Conservation (phyloP, 2,113 vertebrate genomes). For the Pelmatolapia mariae region DNA sequence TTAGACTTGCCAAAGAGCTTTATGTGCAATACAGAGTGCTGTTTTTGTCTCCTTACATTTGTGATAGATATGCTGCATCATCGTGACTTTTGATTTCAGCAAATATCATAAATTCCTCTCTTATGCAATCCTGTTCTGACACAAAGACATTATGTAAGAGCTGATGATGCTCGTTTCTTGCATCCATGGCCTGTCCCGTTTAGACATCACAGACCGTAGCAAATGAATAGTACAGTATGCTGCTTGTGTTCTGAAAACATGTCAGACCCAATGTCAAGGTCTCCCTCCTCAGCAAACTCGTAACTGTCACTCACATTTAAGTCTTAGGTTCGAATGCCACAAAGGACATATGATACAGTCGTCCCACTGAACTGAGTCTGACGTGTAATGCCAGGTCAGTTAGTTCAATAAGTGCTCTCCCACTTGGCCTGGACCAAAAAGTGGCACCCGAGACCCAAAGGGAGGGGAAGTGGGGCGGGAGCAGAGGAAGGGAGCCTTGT, state of each 20-base stretch:
- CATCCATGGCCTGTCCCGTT: slow-evolving; percentile 5
- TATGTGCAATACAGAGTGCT: neutral
- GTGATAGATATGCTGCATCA: slow-evolving; percentile 11
- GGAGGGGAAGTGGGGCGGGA: neutral
- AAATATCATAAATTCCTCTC: slow-evolving; percentile 20
- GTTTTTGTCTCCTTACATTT: neutral
- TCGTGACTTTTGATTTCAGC: slow-evolving; percentile 13
- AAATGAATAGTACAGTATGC: neutral
- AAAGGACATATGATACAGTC: slow-evolving; percentile 36
- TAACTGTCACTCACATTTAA: slow-evolving; percentile 35
- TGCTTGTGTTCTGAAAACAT: slow-evolving; percentile 25
- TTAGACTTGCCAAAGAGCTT: neutral
- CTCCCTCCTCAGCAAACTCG: slow-evolving; percentile 21
- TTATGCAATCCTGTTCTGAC: slow-evolving; percentile 31
- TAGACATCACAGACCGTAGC: slow-evolving; percentile 16
- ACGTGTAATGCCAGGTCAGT: slow-evolving; percentile 34
- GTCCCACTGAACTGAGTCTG: slow-evolving; percentile 44
- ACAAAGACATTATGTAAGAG: slow-evolving; percentile 34
- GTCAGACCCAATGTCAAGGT: slow-evolving; percentile 51
- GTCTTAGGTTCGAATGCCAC: neutral
- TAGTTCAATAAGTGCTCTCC: slow-evolving; percentile 17
- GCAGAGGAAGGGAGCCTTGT: neutral
- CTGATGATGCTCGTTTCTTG: neutral
- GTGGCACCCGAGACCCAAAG: slow-evolving; percentile 13
- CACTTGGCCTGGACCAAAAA: slow-evolving; percentile 28